These are phyloP conservation scores for Coecobrya sp. DNA, from an alignment of 2,888 invertebrate species.

Conservation along the genomic window DNA sequence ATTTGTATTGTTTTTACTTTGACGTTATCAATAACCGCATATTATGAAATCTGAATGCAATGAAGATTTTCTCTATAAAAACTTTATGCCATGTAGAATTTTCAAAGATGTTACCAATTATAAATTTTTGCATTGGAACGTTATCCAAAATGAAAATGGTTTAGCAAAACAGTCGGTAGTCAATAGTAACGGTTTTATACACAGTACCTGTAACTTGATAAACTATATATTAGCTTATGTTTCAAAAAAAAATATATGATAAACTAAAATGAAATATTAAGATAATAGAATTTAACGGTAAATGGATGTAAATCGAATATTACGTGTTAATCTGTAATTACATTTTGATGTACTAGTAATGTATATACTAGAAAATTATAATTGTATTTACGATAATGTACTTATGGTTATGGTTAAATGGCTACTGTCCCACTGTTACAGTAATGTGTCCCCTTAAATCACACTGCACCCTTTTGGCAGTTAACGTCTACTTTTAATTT, in stretches of 20 bases:
- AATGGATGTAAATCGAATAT: neutral
- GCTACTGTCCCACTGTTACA: neutral
- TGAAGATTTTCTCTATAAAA: too few species aligned
- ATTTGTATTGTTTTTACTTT: too few species aligned
- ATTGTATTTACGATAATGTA: neutral
- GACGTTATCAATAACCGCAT: too few species aligned
- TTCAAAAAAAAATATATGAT: conserved; percentile 1
- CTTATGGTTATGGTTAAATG: neutral
- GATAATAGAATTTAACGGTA: neutral
- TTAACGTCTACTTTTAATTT: too few species aligned
- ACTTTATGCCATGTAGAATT: too few species aligned
- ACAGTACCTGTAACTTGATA: conserved; percentile 51
- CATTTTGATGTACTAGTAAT: too few species aligned
- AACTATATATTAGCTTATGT: conserved; percentile 1
- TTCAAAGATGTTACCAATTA: neutral
- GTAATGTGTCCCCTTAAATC: neutral
- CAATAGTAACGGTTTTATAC: conserved; percentile 40
- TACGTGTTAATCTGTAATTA: too few species aligned
- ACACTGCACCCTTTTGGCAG: too few species aligned
- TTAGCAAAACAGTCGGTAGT: conserved; percentile 11
- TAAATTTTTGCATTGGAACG: neutral
- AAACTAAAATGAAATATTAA: neutral
- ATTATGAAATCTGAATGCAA: too few species aligned
- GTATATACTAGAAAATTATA: neutral
- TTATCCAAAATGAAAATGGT: neutral